Evolutionary conservation across 1,140 invertebrate genomes (phyloP), one percentile per base, ranked within the genome.

Genomic region (Diploscapter pachys): DNA sequence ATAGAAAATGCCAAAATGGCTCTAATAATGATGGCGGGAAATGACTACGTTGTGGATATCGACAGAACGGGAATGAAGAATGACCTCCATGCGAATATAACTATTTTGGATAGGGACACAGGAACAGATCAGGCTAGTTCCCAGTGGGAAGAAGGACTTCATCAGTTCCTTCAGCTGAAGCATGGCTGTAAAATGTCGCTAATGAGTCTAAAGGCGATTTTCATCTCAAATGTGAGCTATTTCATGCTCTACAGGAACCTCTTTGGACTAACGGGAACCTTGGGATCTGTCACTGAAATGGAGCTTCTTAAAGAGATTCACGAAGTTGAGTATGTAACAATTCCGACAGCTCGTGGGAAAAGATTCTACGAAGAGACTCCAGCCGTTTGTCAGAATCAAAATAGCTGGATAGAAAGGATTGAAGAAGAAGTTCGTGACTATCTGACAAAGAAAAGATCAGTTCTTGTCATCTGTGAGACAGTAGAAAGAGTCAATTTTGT

Each of bases 91-190:
- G 69, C 71, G 3, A 55, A 13, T 8, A 13, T 75, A 9, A 82
- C 74, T 5, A 83, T 87, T 31, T 66, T 87, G 2, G 85, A 86
- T 71, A 75, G 75, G n/a, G 85, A 86, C 65, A 88, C 87, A 11
- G 87, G 87, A n/a, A 83, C 83, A 13, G 86, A 86, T 65, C 74
- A 85, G 72, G 57, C 74, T 2, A 86, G 81, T 69, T 83, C 83
- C 6, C 83, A 87, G 68, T 88, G 86, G 86, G 82, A 81, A 54
- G 82, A 85, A 54, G 87, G 78, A 2, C 68, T 87, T 2, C 86
- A 87, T 69, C 87, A 87, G 69, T 87, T 87, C 73, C 73, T 87
- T 3, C 86, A 87, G 71, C 73, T 87, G 3, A 87, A 87, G 73
- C 86, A 87, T 68, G 85, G 84, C n/a, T 81, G 84, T n/a, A 83